Conservation (phyloP, 2,888 invertebrate genomes). For the Drosophila kuntzei region DNA sequence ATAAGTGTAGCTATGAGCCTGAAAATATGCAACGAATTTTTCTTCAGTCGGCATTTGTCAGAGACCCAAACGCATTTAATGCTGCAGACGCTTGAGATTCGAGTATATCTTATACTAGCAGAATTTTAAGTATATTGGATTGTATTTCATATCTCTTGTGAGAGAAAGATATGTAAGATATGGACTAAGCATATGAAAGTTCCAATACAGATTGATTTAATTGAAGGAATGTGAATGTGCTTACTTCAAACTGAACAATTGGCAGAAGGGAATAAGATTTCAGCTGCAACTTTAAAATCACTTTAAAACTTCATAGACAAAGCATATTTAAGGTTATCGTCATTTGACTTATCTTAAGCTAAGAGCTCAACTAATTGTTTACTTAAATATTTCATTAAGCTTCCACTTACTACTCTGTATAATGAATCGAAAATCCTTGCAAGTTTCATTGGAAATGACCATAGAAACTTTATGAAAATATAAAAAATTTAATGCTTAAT, state of each 20-base stretch:
- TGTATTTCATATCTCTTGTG: constrained; percentile 3
- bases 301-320: not conserved
- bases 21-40: constrained; percentile 47
- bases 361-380: not conserved
- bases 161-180: not conserved
- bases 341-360: not conserved
- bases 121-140: constrained; percentile 14
- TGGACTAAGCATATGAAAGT: not conserved
- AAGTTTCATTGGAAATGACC: constrained; percentile 8
- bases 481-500: constrained; percentile 22
- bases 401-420: not conserved
- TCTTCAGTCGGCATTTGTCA: constrained; percentile 20
- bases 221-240: too few relatives aligned
- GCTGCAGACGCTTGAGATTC: constrained; percentile 3
- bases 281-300: not conserved
- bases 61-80: constrained; percentile 15
- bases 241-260: not conserved
- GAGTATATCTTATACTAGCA: not conserved
- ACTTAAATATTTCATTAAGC: constrained; percentile 5
- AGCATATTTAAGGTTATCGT: not conserved
- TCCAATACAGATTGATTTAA: constrained; percentile 1
- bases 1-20: constrained; percentile 39
- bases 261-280: not conserved
- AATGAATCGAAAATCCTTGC: not conserved
- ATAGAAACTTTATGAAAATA: constrained; percentile 4